phyloP scores from a whole-genome alignment of 2,888 invertebrate genomes.

The Eupithecia abbreviata region DNA sequence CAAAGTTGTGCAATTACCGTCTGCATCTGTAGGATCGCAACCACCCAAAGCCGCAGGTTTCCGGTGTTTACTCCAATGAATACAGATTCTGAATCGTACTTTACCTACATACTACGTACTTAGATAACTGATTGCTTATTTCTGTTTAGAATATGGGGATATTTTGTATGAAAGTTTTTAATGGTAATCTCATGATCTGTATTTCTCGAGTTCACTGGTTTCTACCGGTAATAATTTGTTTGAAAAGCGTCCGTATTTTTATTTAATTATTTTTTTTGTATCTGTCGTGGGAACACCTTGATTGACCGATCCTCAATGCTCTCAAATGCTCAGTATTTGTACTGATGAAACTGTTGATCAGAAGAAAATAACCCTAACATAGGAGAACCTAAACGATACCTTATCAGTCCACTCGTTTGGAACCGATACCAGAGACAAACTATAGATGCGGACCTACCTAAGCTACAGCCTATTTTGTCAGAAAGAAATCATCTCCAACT shows the following conservation, averaged over 20 bases:
- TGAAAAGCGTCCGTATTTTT: too few species aligned
- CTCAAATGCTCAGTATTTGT: neutral
- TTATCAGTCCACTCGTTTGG: neutral
- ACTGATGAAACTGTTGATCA: neutral
- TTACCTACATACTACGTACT: neutral
- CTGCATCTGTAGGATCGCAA: slow-evolving; percentile 49
- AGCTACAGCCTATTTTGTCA: neutral
- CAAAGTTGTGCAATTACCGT: slow-evolving; percentile 59
- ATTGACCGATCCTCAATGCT: neutral
- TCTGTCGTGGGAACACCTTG: neutral
- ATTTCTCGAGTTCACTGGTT: neutral
- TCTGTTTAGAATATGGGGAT: neutral
- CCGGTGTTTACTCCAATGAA: slow-evolving; percentile 18
- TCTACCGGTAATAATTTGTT: neutral
- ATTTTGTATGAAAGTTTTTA: neutral
- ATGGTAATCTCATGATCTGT: neutral
- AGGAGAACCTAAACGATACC: neutral
- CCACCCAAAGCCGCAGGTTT: slow-evolving; percentile 51
- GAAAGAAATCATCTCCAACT: neutral
- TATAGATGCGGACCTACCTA: neutral
- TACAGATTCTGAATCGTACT: neutral
- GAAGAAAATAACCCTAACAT: neutral
- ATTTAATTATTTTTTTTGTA: neutral
- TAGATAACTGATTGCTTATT: neutral
- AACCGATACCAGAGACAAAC: neutral